Conservation (phyloP, 2,113 vertebrate genomes). For the Oncorhynchus kisutch region DNA sequence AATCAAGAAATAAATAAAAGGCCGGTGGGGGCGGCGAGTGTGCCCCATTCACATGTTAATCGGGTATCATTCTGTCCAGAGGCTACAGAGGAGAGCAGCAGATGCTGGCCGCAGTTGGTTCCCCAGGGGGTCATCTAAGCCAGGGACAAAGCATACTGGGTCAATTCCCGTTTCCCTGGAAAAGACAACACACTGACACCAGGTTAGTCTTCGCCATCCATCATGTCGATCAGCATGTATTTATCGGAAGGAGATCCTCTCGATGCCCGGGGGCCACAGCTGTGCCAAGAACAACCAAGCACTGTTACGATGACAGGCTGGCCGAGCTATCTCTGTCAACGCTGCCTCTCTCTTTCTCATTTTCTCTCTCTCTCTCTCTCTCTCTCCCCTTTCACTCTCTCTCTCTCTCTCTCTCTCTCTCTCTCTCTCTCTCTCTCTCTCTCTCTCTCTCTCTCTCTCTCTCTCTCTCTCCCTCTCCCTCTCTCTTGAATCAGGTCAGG, state of each 20-base stretch:
- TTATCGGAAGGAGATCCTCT: not conserved
- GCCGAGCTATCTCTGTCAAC: too few species aligned
- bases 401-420: not conserved
- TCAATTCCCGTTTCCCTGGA: not conserved
- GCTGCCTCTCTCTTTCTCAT: not conserved
- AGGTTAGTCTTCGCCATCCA: not conserved
- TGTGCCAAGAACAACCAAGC: too few species aligned
- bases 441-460: conserved; percentile 2
- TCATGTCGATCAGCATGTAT: not conserved
- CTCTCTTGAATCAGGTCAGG: conserved; percentile 20
- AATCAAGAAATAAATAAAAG: not conserved
- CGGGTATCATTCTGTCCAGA: not conserved
- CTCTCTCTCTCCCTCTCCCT: not conserved
- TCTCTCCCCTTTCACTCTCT: not conserved
- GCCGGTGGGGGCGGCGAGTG: too few species aligned
- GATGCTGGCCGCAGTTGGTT: not conserved
- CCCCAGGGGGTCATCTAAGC: not conserved
- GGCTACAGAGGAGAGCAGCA: not conserved
- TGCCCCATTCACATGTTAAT: not conserved
- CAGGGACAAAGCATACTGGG: not conserved
- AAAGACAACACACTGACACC: not conserved
- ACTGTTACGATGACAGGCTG: too few species aligned
- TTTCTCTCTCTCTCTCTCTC: not conserved
- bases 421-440: not conserved
- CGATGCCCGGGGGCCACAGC: too few species aligned